Base-by-base conservation (phyloP, 2,113 vertebrate genomes). In the Nesospiza acunhae region DNA sequence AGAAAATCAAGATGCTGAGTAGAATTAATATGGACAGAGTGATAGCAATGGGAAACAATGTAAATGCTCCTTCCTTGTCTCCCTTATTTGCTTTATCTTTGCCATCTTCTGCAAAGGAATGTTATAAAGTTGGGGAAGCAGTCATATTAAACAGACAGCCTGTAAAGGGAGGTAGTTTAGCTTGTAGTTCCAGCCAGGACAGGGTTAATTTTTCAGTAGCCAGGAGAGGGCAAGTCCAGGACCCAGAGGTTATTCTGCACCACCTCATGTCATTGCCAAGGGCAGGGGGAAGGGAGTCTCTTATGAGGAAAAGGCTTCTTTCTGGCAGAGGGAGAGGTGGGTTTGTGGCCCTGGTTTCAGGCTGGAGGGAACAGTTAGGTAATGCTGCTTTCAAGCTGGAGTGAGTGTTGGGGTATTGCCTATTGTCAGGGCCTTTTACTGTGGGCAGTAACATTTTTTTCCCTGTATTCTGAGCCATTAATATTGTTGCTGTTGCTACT, bases 371-470 rank as follows among this genome's bases (percentile, higher is more conserved):
- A 5, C 18, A 6, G 18, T 3, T 44, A 39, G 27, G 15, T 28
- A 23, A 13, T 46, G 22, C 15, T 52, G 62, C 4, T 67, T 50
- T 42, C 35, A 21, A 50, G 26, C 31, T 50, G 53, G 14, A 44
- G 33, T 35, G 21, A 27, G 7, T 52, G 4, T 19, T 68, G 73
- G 14, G 33, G 8, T 28, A 15, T 19, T 87, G 39, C 18, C 27
- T 46, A 5, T 39, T 46, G 15, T 23, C 55, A 69, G 33, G 33
- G 22, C 12, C 33, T 39, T 52, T 28, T 60, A 46, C 0, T 0
- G 33, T 15, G 14, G 33, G 22, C 18, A 87, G 4, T 15, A 52
- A 28, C 10, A 28, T 13, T 28, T 62, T 15, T 15, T 46, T 10
- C 39, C 27, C 27, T 46, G 12, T 53, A 46, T 33, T 59, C 18